Base-by-base conservation (phyloP, 2,113 vertebrate species). In the Thomomys bottae region DNA sequence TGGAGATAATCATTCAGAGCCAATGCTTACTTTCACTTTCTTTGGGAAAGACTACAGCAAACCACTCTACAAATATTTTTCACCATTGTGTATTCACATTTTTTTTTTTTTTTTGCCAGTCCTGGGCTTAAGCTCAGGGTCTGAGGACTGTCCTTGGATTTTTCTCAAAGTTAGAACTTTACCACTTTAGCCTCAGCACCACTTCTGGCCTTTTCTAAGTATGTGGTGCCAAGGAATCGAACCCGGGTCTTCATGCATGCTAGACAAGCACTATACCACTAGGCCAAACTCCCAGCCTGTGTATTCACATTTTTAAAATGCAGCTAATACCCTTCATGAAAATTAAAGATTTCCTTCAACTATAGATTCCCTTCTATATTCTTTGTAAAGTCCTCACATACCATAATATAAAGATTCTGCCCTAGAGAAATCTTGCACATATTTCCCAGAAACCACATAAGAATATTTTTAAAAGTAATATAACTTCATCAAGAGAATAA, bases 1-100 rank as follows among this genome's bases (percentile, higher is more conserved):
- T 59, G 17, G 28, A 94, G 61, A 59, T 72, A 63, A 0, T 72
- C 28, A 54, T 38, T 67, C 34, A 68, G 70, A 79, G 82, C 12
- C 38, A 64, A 83, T 8, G 85, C n/a, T 71, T 95, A 88, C n/a
- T 71, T 95, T 93, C 66, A 87, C 63, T 94, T 95, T 94, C 84
- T 67, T 93, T 8, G 0, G 49, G 49, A 54, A 54, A 40, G 73
- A 38, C 42, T 28, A 18, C 15, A 18, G 4, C 42, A 23, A 23
- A 49, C 21, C 28, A 79, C 5, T n/a, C 67, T 36, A 28, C 42
- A 20, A 54, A 3, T 49, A 54, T 54, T 54, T 54, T 45, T 6
- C 6, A n/a, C n/a, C n/a, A 11, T 6, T 45, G 6, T 45, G 6
- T 45, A 8, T 45, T 45, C 11, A 11, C 11, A 8, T 45, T 45